A percentile compares a stretch with the other conserved stretches of the same genome.
Conservation (phyloP, 2,888 invertebrate species). For the Phengaris alcon region DNA sequence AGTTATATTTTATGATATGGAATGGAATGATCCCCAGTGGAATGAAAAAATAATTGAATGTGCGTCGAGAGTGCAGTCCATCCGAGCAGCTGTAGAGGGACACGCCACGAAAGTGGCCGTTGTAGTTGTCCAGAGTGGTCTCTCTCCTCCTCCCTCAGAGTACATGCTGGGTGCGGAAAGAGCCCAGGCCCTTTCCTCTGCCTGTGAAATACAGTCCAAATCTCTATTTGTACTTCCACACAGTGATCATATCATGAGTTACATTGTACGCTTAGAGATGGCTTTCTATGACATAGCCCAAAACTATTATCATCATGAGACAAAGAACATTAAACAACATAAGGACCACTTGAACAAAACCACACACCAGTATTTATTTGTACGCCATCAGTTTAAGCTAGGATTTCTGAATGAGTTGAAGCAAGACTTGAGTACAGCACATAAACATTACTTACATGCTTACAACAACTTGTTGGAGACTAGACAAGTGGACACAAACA, state of each 20-base stretch:
- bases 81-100: constrained; percentile 86
- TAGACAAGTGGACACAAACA: constrained; percentile 92
- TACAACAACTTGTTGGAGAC: constrained; percentile 94
- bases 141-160: constrained; percentile 88
- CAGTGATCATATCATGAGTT: constrained; percentile 90
- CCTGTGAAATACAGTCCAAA: constrained; percentile 95
- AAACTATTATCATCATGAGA: constrained; percentile 94
- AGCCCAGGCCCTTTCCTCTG: constrained; percentile 92
- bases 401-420: constrained; percentile 96
- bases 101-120: constrained; percentile 89
- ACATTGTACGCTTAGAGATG: constrained; percentile 89
- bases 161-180: constrained; percentile 93
- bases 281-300: constrained; percentile 96
- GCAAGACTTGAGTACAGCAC: constrained; percentile 91
- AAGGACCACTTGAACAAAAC: constrained; percentile 94
- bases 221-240: constrained; percentile 94
- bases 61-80: constrained; percentile 91
- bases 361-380: constrained; percentile 93
- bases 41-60: constrained; percentile 97
- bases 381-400: constrained; percentile 97
- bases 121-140: constrained; percentile 92
- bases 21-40: constrained; percentile 98
- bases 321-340: constrained; percentile 91
- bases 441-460: constrained; percentile 92
- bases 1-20: constrained; percentile 96